Base-by-base conservation (phyloP, 2,888 invertebrate genomes). In the Masnerella sp. region DNA sequence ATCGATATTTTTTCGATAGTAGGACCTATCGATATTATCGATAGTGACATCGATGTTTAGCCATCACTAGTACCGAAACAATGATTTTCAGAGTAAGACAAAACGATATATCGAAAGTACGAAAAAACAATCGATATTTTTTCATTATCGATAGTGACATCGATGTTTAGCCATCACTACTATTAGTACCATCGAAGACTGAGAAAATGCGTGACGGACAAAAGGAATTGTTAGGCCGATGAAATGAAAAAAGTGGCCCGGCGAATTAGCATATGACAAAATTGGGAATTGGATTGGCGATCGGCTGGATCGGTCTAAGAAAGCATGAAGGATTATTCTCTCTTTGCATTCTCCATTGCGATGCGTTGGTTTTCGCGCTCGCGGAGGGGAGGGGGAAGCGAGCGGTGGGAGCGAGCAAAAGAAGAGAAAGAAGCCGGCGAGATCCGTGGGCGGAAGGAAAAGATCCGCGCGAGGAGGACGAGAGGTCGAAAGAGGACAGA, bases 371-470 rank as follows among this genome's bases (percentile, higher is more conserved):
- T 65, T 75, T 69, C 65, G 72, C 68, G 72, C 51, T 61, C n/a
- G n/a, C n/a, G n/a, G n/a, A n/a, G n/a, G n/a, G 32, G 71, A 18
- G 58, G 58, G 64, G 64, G 59, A 34, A 58, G 70, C 59, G 68
- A 43, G 67, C 70, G 67, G 75, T 62, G 71, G 69, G 56, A 56
- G 72, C 71, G 56, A 68, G 65, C 49, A 70, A 75, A 71, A 70
- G 68, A 75, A 71, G 62, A 75, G 74, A 74, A 69, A 68, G 74
- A 75, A 65, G 61, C 58, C 64, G 64, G 71, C 59, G 72, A 62
- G 72, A 64, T 77, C 81, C 82, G 81, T 84, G 81, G 83, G 85
- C 83, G 82, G 82, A 86, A 85, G 84, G 85, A 84, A 86, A 84
- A 85, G 82, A 83, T 80, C 77, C 79, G 75, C 80, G 80, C 79